Evolutionary conservation across 2,797 vertebrate genomes (phyloP), one percentile per base, ranked within the genome.

Genomic region (Eremophila alpestris): DNA sequence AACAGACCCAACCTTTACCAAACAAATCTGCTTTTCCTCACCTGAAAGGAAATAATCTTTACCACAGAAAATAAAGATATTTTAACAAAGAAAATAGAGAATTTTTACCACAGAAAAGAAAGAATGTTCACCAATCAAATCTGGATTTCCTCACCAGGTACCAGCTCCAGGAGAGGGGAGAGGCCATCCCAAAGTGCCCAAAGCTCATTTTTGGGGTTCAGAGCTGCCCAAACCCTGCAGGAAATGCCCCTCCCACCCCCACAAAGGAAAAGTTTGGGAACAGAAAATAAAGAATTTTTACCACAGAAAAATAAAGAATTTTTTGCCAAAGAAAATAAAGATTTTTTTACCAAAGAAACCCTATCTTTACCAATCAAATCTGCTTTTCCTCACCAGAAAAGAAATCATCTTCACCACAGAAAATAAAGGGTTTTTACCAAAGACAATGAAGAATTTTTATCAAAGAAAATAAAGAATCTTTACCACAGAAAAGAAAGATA

Each of bases 121-220:
- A 55, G 19, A 5, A 32, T 21, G 6, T 54, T 54, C 20, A 20
- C 18, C 30, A 32, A 87, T 36, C 36, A 36, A 36, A 36, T 88
- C 97, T 97, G 91, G 96, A 97, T 95, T 98, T 98, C 96, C 97
- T 98, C 98, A 98, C 98, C 96, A 98, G 96, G 96, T 98, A 98
- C 98, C 36, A 8, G 87, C 98, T 98, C 98, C 98, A 98, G 49
- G 98, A 98, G 60, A 98, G 88, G 13, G 98, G 97, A 32, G 97
- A 91, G 4, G 98, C 95, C 85, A 97, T 68, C 84, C 94, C 94
- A 74, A 98, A 97, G 13, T 96, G 95, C 56, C 96, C 97, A 3
- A 95, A 13, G 9, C 6, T 29, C 24, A 98, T 98, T 58, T 78
- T 82, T 23, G 2, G 81, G 36, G 58, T 27, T 19, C 36, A 13